These are phyloP conservation scores for Drosophila fuyamai DNA, from an alignment of 1,140 invertebrate species.

Conservation along the genomic window DNA sequence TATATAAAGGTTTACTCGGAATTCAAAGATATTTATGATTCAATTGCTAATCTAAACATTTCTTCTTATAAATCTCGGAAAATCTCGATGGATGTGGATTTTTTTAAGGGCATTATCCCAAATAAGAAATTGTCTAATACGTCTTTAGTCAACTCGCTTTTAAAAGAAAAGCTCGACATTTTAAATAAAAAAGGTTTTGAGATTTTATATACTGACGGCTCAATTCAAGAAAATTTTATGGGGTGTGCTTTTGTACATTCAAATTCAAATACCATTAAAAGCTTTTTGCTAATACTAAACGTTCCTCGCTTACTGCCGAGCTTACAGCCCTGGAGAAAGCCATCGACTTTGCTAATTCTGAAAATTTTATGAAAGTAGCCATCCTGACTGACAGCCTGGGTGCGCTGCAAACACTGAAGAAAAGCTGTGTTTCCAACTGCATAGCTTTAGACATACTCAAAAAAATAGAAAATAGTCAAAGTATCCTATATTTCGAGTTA, in stretches of 20 bases:
- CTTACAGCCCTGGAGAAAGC: not conserved
- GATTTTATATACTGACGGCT: too few relatives aligned
- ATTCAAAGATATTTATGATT: conserved; percentile 3
- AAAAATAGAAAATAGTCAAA: conserved; percentile 1
- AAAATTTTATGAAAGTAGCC: not conserved
- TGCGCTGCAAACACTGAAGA: not conserved
- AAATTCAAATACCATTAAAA: not conserved
- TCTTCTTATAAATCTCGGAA: not conserved
- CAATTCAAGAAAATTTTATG: too few relatives aligned
- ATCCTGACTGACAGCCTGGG: not conserved
- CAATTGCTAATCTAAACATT: not conserved
- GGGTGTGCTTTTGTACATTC: not conserved
- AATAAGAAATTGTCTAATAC: too few relatives aligned
- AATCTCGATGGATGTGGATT: not conserved
- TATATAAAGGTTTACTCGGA: not conserved
- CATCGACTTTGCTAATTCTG: not conserved
- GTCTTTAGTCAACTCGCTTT: too few relatives aligned
- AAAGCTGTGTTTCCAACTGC: not conserved
- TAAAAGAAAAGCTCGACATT: conserved; percentile 1
- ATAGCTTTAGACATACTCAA: not conserved
- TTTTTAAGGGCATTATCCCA: not conserved
- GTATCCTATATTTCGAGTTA: not conserved
- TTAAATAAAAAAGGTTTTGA: conserved; percentile 2
- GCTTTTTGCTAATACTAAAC: not conserved
- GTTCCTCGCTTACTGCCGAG: not conserved